These are phyloP conservation scores for Drosophila pectinifera DNA, from an alignment of 1,140 invertebrate species.

Conservation along the genomic window DNA sequence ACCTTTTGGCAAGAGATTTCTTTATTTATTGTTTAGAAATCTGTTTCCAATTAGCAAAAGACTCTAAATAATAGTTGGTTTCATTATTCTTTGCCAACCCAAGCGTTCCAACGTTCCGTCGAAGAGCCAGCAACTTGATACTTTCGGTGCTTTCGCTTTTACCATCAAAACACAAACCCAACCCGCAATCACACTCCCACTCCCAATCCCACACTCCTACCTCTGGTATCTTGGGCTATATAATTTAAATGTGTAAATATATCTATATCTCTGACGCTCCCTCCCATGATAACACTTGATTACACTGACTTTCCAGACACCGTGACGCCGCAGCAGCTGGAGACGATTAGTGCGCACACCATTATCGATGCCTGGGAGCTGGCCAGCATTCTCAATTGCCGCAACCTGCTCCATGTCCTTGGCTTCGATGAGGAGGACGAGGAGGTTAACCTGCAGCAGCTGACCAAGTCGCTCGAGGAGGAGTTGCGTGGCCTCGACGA, in stretches of 20 bases:
- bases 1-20: neutral
- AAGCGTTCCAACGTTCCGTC: neutral
- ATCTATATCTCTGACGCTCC: neutral
- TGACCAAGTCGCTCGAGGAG: slow-evolving; percentile 91
- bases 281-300: slow-evolving; percentile 10
- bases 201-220: slow-evolving; percentile 18
- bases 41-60: neutral
- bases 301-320: slow-evolving; percentile 59
- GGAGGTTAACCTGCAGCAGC: slow-evolving; percentile 88
- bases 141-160: slow-evolving; percentile 35
- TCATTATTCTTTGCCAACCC: neutral
- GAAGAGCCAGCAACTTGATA: neutral
- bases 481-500: slow-evolving; percentile 85
- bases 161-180: slow-evolving; percentile 14
- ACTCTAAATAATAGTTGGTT: too few relatives aligned
- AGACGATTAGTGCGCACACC: slow-evolving; percentile 85
- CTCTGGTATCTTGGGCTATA: slow-evolving; percentile 69
- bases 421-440: slow-evolving; percentile 88
- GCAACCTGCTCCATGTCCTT: slow-evolving; percentile 88
- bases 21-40: neutral
- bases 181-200: neutral
- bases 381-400: slow-evolving; percentile 88
- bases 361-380: slow-evolving; percentile 91
- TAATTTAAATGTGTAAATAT: slow-evolving; percentile 45
- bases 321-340: slow-evolving; percentile 72